These are phyloP conservation scores for Eurosta solidaginis DNA, from an alignment of 1,140 invertebrate species.

Conservation along the genomic window DNA sequence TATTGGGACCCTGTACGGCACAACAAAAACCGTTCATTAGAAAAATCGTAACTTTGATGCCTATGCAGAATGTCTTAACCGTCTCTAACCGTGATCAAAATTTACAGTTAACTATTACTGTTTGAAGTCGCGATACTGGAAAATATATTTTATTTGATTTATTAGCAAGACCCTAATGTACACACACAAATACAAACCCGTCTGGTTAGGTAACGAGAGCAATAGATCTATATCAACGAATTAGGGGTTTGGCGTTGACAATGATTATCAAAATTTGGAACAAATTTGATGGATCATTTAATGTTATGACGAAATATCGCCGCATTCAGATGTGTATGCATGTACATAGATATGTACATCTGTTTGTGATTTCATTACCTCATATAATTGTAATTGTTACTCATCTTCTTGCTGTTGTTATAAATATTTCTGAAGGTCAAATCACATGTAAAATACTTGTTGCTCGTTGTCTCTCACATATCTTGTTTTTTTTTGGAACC, in stretches of 20 bases:
- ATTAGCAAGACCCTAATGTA: too few relatives aligned
- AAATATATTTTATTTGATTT: too few relatives aligned
- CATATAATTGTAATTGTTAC: neutral
- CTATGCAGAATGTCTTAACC: too few relatives aligned
- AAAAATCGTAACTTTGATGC: too few relatives aligned
- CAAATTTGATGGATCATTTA: constrained; percentile 31
- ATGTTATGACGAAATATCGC: neutral
- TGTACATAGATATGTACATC: neutral
- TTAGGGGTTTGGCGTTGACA: constrained; percentile 24
- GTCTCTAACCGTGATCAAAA: too few relatives aligned
- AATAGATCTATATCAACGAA: neutral
- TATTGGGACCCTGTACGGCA: too few relatives aligned
- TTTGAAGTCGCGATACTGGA: too few relatives aligned
- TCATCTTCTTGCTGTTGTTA: neutral
- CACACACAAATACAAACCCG: neutral
- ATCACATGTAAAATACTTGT: constrained; percentile 12
- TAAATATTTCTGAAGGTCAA: constrained; percentile 12
- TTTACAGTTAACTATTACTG: too few relatives aligned
- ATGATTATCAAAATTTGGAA: constrained; percentile 30
- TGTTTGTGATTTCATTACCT: neutral
- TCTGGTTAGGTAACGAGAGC: neutral
- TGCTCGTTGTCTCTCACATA: neutral
- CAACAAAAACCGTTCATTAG: too few relatives aligned
- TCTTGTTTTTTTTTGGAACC: neutral
- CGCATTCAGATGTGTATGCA: neutral